These are phyloP conservation scores for Periophthalmodon schlosseri DNA, from an alignment of 2,113 vertebrate genomes.

Conservation along the genomic window DNA sequence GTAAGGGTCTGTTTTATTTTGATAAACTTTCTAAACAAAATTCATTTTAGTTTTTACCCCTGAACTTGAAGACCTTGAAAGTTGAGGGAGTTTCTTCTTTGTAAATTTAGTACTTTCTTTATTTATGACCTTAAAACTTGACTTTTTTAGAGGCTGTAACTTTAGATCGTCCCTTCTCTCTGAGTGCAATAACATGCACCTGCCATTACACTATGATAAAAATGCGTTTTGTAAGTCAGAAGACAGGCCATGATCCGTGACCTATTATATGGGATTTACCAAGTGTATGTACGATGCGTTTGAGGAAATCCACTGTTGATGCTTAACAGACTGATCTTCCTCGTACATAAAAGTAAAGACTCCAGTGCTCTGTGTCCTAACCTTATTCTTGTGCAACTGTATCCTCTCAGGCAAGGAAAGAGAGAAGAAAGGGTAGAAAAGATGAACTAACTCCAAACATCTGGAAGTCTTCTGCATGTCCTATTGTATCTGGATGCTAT, in stretches of 20 bases:
- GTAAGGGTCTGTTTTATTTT: not conserved
- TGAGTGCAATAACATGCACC: constrained; percentile 11
- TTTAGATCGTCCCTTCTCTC: not conserved
- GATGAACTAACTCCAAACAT: constrained; percentile 29
- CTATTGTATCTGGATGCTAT: constrained; percentile 69
- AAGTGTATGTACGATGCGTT: constrained; percentile 29
- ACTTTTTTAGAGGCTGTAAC: not conserved
- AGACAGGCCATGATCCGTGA: constrained; percentile 7
- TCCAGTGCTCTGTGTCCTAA: constrained; percentile 22
- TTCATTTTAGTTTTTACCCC: not conserved
- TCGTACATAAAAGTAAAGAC: constrained; percentile 15
- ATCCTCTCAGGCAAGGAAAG: constrained; percentile 78
- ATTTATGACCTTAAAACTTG: not conserved
- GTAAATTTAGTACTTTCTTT: not conserved
- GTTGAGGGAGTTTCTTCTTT: not conserved
- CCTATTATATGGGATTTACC: constrained; percentile 19
- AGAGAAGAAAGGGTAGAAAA: constrained; percentile 27
- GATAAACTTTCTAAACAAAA: not conserved
- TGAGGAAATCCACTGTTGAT: constrained; percentile 39
- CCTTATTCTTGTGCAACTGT: constrained; percentile 52
- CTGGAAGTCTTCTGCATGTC: constrained; percentile 69
- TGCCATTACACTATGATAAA: constrained; percentile 5
- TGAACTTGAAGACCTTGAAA: not conserved
- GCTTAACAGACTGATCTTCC: constrained; percentile 28
- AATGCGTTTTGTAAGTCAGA: not conserved